phyloP scores from a whole-genome alignment of 2,797 vertebrate genomes.

The Etheostoma perlongum region DNA sequence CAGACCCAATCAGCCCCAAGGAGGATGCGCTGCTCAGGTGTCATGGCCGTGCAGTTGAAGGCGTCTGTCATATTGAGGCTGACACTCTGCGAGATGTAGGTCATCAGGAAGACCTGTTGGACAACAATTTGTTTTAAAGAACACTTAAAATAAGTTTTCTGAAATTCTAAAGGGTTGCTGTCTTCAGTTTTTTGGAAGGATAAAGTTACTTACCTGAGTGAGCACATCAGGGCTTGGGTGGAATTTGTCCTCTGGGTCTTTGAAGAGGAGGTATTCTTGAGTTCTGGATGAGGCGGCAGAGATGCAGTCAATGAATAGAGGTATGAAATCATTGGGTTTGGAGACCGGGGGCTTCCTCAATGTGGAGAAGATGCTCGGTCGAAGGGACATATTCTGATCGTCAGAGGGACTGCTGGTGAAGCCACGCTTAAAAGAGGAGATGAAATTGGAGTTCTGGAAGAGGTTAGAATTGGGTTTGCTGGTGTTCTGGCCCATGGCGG shows the following conservation, averaged over 20 bases:
- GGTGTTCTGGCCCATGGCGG: conserved; percentile 59
- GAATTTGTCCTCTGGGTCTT: conserved; percentile 82
- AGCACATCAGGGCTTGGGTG: conserved; percentile 65
- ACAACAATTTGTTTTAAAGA: background rate
- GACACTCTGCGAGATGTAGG: conserved; percentile 81
- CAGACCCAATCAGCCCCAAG: conserved; percentile 86
- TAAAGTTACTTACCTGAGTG: conserved; percentile 62
- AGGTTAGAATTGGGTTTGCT: conserved; percentile 46
- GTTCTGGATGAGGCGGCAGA: conserved; percentile 71
- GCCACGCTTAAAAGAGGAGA: conserved; percentile 39
- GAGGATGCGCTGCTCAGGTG: conserved; percentile 79
- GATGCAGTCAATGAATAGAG: conserved; percentile 79
- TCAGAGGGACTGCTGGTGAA: background rate
- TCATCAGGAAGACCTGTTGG: conserved; percentile 83
- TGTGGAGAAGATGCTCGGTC: conserved; percentile 64
- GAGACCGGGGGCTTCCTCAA: conserved; percentile 46
- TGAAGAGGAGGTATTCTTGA: conserved; percentile 82
- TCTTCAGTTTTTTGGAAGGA: no score
- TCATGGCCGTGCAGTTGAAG: conserved; percentile 85
- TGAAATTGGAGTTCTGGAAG: conserved; percentile 29
- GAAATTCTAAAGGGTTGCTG: background rate
- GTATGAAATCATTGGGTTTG: conserved; percentile 66
- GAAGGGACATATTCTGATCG: background rate
- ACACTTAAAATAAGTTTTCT: background rate
- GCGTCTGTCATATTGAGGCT: conserved; percentile 67